phyloP scores from a whole-genome alignment of 2,888 invertebrate species.

The Agrochola lota region DNA sequence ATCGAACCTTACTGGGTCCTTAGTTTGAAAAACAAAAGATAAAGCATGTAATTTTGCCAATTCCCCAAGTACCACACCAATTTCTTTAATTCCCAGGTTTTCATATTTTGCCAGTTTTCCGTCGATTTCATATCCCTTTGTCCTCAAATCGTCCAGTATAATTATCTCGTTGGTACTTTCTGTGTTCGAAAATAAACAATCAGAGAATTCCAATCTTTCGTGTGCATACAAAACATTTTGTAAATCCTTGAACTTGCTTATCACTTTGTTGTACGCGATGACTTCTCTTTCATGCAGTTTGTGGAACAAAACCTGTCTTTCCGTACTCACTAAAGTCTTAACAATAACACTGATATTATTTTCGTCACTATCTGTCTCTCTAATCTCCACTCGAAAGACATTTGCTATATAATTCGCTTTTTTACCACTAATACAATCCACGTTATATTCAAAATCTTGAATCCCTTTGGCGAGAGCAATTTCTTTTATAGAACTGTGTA shows the following conservation, averaged over 20 bases:
- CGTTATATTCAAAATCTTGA: constrained; percentile 81
- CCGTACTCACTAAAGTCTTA: constrained; percentile 83
- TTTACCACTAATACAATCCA: constrained; percentile 82
- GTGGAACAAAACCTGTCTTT: constrained; percentile 81
- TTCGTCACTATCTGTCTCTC: constrained; percentile 70
- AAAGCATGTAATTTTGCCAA: constrained; percentile 84
- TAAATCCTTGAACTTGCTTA: constrained; percentile 75
- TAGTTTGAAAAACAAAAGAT: constrained; percentile 77
- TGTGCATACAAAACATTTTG: constrained; percentile 72
- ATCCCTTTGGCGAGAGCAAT: constrained; percentile 76
- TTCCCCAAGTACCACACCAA: constrained; percentile 74
- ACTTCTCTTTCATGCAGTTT: constrained; percentile 84
- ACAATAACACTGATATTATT: constrained; percentile 79
- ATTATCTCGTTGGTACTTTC: constrained; percentile 81
- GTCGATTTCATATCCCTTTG: constrained; percentile 77
- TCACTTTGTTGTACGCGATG: constrained; percentile 76
- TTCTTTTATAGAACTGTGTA: constrained; percentile 79
- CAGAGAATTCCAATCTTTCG: constrained; percentile 74
- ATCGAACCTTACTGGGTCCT: constrained; percentile 68
- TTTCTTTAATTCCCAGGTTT: constrained; percentile 74
- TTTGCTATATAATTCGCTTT: constrained; percentile 83
- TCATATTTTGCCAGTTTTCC: constrained; percentile 73
- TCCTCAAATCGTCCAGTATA: constrained; percentile 81
- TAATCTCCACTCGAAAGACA: constrained; percentile 82
- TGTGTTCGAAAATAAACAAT: constrained; percentile 76